Base-by-base conservation (phyloP, 2,113 vertebrate genomes). In the Limanda limanda region DNA sequence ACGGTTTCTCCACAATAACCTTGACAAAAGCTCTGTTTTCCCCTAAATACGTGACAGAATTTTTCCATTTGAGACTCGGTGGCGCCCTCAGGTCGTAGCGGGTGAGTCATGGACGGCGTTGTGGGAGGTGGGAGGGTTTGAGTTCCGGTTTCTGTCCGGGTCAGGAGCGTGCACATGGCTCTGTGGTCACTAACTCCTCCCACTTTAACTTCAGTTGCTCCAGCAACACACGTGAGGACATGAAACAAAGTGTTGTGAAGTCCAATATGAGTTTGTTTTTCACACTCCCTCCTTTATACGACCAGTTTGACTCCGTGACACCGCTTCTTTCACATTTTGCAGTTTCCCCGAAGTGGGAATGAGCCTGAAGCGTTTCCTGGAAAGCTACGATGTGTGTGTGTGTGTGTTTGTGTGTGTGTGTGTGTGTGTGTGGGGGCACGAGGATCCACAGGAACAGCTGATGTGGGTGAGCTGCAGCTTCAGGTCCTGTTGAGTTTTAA, bases 351-450 rank as follows among this genome's bases (percentile, higher is more conserved):
- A 78, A 79, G 1, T 8, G 47, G 58, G 24, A 18, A 12, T 56
- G 12, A 27, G 12, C 23, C 37, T 56, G 18, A 35, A 8, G 58
- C 45, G 72, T 78, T 86, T 89, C 78, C 35, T 82, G 83, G 88
- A 88, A 88, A 61, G 78, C 69, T 59, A 24, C 4, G 0, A 9
- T 40, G 37, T 40, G 37, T 11, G 37, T 10, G 21, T 48, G 67
- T 18, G 3, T 14, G 9, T 59, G 70, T 12, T 9, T 40, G 37
- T 11, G 10, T 40, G 21, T 48, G 67, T 18, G 3, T 14, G 9
- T 59, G 70, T 40, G 37, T 42, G 40, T 42, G 40, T 42, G 40
- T 13, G 40, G 13, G 48, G 71, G 60, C 6, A 14, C n/a, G 11
- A 21, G 48, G 51, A 20, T 47, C 61, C 68, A 17, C 63, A 71